These are phyloP conservation scores for Siphamia tubifer DNA, from an alignment of 2,113 vertebrate species.

Conservation along the genomic window DNA sequence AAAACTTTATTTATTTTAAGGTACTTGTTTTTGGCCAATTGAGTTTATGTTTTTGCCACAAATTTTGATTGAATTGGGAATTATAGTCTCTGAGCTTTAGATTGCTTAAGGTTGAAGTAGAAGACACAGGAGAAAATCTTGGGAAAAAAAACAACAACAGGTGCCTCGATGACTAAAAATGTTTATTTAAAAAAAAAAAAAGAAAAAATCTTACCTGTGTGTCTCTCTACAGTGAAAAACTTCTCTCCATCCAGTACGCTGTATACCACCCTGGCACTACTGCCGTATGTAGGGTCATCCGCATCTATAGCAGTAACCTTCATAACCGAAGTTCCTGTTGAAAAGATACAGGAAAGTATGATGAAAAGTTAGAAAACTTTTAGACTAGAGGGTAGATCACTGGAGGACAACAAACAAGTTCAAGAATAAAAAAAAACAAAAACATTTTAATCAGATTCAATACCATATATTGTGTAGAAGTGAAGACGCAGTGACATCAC, in stretches of 20 bases:
- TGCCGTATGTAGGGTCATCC: slow-evolving; percentile 94
- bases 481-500: background rate
- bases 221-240: slow-evolving; percentile 92
- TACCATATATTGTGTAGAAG: background rate
- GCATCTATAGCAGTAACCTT: slow-evolving; percentile 95
- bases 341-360: slow-evolving; percentile 21
- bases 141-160: background rate
- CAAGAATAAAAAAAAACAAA: background rate
- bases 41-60: slow-evolving; percentile 11
- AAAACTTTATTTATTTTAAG: background rate
- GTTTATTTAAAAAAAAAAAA: background rate
- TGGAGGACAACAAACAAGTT: background rate
- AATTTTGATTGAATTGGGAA: slow-evolving; percentile 19
- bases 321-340: slow-evolving; percentile 96
- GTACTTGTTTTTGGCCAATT: slow-evolving; percentile 13
- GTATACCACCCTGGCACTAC: slow-evolving; percentile 94
- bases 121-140: background rate
- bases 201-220: slow-evolving; percentile 87
- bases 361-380: background rate
- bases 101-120: background rate
- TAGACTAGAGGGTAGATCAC: background rate
- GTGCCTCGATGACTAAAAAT: background rate
- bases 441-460: background rate
- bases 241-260: slow-evolving; percentile 94
- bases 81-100: background rate